Evolutionary conservation across 2,888 invertebrate genomes (phyloP), one percentile per base, ranked within the genome.

Genomic region (Gibbula magus): DNA sequence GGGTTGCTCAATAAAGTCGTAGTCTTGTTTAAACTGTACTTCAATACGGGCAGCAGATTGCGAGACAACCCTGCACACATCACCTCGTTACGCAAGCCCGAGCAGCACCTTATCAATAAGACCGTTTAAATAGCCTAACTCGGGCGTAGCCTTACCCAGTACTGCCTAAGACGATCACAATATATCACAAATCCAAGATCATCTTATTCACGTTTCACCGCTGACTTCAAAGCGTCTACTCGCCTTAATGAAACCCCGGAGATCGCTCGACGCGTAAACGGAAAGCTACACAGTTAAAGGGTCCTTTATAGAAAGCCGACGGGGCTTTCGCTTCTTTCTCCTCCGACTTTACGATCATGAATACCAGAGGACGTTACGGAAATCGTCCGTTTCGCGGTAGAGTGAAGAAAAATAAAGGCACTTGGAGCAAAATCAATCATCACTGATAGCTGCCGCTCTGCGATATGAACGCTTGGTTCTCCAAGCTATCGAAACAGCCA

Each of bases 351-450:
- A 61, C 61, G 61, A 61, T 29, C 20, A 61, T 61, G 61, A 61
- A 61, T 61, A 61, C 16, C 29, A 29, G 61, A 16, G 61, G 61
- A 25, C 25, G 61, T 61, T 61, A 61, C 61, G 61, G 61, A 61
- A 61, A 61, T 61, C 61, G 61, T 61, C 61, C 61, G 61, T 61
- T 61, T 61, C 61, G 61, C 61, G 61, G 29, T 61, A 61, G 61
- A 61, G 29, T 61, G 61, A 61, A 61, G 61, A 61, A 61, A 61
- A 61, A 61, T 61, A 61, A 61, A 61, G 61, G 61, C 61, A 25
- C 29, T 29, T 61, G 29, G 29, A 61, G 61, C 61, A 29, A 61
- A 61, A 61, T 61, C 61, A 61, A 61, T 61, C 61, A 61, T 61
- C 29, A 29, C 25, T 61, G 61, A 61, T 61, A 61, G 25, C 29